phyloP scores from a whole-genome alignment of 2,113 vertebrate species.

The Vicugna pacos region DNA sequence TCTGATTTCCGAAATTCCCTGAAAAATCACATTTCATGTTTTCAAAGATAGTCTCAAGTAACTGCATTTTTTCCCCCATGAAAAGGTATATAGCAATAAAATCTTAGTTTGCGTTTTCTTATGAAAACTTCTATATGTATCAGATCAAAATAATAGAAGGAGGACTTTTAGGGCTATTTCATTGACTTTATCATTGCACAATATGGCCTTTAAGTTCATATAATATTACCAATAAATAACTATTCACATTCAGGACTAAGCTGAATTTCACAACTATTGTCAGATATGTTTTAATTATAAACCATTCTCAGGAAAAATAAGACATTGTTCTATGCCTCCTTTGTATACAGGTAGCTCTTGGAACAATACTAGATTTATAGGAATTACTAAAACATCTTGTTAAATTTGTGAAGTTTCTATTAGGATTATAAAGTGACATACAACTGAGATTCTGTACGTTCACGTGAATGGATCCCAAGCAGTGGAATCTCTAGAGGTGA shows the following conservation, averaged over 20 bases:
- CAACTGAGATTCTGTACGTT: not conserved
- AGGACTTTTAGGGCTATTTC: not conserved
- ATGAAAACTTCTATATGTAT: not conserved
- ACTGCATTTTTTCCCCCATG: not conserved
- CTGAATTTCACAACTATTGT: not conserved
- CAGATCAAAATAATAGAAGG: not conserved
- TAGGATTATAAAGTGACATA: not conserved
- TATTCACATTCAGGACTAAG: not conserved
- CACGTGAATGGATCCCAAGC: not conserved
- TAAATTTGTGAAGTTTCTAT: not conserved
- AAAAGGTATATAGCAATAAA: not conserved
- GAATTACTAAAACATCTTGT: not conserved
- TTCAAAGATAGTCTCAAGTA: not conserved
- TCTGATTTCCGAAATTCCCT: not conserved
- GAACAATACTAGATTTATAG: not conserved
- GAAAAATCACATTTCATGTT: not conserved
- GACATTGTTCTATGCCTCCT: not conserved
- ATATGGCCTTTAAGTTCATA: not conserved
- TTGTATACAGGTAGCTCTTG: not conserved
- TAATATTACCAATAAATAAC: not conserved
- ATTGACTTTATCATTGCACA: not conserved
- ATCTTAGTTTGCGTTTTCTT: not conserved
- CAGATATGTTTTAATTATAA: not conserved
- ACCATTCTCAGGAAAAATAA: not conserved
- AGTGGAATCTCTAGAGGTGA: not conserved